A percentile compares a stretch with the other conserved stretches of the same genome.
These are phyloP conservation scores for Thunnus thynnus DNA, from an alignment of 2,113 vertebrate species.

Conservation along the genomic window DNA sequence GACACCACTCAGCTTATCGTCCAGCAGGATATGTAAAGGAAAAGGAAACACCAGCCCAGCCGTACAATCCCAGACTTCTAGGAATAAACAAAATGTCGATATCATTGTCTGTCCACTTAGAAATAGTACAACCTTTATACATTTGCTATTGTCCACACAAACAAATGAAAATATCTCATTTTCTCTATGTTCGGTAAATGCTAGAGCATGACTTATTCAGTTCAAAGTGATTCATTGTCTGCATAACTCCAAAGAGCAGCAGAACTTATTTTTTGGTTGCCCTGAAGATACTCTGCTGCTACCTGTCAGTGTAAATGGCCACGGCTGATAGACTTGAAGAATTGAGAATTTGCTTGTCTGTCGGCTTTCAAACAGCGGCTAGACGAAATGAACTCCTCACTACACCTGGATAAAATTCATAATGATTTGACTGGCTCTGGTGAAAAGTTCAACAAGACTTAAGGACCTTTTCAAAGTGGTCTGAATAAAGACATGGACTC, in stretches of 20 bases:
- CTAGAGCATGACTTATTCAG: no score
- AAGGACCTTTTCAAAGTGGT: background rate
- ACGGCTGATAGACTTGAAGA: no score
- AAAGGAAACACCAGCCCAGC: background rate
- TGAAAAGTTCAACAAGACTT: background rate
- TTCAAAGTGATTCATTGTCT: no score
- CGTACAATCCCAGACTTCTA: background rate
- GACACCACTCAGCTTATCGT: constrained; percentile 31
- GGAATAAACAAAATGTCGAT: background rate
- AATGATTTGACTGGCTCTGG: background rate
- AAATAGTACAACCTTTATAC: no score
- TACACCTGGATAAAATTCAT: background rate
- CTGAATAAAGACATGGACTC: background rate
- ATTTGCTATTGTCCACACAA: no score
- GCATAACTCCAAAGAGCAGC: no score
- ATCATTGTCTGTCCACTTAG: no score
- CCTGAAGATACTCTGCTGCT: background rate
- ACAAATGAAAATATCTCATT: no score
- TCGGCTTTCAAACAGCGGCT: background rate
- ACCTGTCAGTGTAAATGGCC: background rate
- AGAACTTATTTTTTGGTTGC: background rate
- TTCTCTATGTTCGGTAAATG: no score
- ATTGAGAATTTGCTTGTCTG: no score
- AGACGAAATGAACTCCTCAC: background rate
- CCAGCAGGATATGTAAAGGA: constrained; percentile 12